Percentiles rank a stretch among this genome's conserved stretches.
These are phyloP conservation scores for Cryptops parisi DNA, from an alignment of 2,888 invertebrate genomes.

Conservation along the genomic window DNA sequence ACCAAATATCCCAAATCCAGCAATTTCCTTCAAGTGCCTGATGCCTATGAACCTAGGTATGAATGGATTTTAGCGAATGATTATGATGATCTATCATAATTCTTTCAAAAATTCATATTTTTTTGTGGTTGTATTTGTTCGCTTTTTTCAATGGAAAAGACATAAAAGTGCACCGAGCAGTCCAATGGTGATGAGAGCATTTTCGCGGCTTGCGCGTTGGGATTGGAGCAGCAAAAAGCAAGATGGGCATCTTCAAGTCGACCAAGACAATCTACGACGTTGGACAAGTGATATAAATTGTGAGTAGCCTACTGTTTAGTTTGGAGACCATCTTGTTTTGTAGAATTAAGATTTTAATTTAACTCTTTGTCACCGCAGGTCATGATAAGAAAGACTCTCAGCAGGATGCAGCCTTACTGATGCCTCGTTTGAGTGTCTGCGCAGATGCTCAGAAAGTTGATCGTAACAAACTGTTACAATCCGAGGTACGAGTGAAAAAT, in stretches of 20 bases:
- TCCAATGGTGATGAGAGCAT: conserved; percentile 83
- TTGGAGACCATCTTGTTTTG: conserved; percentile 1
- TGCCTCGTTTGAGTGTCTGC: conserved; percentile 77
- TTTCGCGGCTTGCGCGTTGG: conserved; percentile 80
- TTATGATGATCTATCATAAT: too few relatives aligned
- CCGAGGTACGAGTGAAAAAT: conserved; percentile 57
- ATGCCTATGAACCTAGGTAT: conserved; percentile 20
- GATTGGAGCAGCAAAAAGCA: conserved; percentile 45
- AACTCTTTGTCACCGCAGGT: conserved; percentile 8
- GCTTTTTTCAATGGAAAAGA: too few relatives aligned
- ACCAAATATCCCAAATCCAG: conserved; percentile 40
- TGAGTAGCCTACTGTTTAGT: conserved; percentile 6
- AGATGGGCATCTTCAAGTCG: conserved; percentile 16
- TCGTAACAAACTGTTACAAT: conserved; percentile 76
- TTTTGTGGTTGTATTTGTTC: too few relatives aligned
- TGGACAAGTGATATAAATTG: conserved; percentile 23
- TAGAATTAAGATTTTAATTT: neutral
- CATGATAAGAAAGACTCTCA: conserved; percentile 15
- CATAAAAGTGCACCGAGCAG: conserved; percentile 89
- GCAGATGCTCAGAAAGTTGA: conserved; percentile 91
- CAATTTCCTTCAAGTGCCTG: conserved; percentile 50
- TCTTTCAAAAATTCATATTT: too few relatives aligned
- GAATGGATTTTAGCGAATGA: neutral
- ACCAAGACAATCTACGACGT: conserved; percentile 22
- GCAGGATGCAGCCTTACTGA: conserved; percentile 12